Evolutionary conservation across 2,797 vertebrate genomes (phyloP), one percentile per base, ranked within the genome.

Genomic region (Syngnathus acus): DNA sequence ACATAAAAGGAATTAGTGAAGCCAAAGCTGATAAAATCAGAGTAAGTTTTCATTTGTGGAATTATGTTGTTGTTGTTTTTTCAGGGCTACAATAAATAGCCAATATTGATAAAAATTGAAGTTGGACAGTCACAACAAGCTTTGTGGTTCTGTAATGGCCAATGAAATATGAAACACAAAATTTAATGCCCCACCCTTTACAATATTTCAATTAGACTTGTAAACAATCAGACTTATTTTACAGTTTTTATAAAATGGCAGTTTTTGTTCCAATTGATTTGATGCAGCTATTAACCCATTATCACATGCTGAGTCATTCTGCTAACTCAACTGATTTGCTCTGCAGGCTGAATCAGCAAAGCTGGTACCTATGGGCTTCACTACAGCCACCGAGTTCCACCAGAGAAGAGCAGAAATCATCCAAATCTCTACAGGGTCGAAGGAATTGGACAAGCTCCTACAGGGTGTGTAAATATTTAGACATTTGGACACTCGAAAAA

Each of bases 1-100:
- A 92, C 82, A 98, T 99, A 77, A 99, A 99, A 78, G 96, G 96
- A 72, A 98, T 98, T 87, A 99, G 96, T 7, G 96, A 99, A 82
- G 93, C 95, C 71, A 98, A 98, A 87, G 95, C 97, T 0, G 96
- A 98, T 72, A 99, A 99, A 81, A 92, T 98, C 68, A 81, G 98
- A 82, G 96, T 99, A 86, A 92, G 93, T 43, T 42, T 21, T 19
- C 11, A 59, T 59, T 38, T 39, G 11, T 59, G 13, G 39, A 61
- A 42, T 6, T 6, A 61, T 6, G 23, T 19, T 40, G 39, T 38
- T 39, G 11, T 39, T 19, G 10, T 10, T 3, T 23, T 21, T 26
- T 32, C 10, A 32, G 32, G 32, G 32, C 32, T 32, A 32, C 32
- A 32, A 32, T 32, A 32, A 32, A 32, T 32, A 32, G 32, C 32